Conservation (phyloP, 2,888 invertebrate species). For the Acrocera orbiculus region DNA sequence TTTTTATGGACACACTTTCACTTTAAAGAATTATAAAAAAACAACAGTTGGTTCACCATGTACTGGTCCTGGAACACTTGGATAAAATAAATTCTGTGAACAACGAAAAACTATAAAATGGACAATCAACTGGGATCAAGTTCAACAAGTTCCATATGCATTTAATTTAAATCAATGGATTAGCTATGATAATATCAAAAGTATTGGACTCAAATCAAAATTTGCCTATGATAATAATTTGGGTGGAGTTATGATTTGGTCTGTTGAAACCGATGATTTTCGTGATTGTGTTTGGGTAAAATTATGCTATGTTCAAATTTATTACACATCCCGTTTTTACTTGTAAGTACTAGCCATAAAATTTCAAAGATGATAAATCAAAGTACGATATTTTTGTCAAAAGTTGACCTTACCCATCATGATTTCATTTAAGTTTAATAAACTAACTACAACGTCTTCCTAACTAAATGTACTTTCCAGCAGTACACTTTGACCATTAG, state of each 20-base stretch:
- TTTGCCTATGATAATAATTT: slow-evolving; percentile 31
- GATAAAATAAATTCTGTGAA: slow-evolving; percentile 53
- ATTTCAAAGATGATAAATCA: no score
- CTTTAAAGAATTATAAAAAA: slow-evolving; percentile 31
- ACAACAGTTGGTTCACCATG: slow-evolving; percentile 38
- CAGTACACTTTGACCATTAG: no score
- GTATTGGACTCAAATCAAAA: slow-evolving; percentile 30
- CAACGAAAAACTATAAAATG: slow-evolving; percentile 35
- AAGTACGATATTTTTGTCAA: no score
- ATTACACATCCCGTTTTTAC: no score
- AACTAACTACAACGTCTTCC: no score
- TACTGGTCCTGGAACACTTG: slow-evolving; percentile 42
- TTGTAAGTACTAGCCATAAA: no score
- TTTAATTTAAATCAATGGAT: slow-evolving; percentile 44
- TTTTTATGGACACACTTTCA: slow-evolving; percentile 52
- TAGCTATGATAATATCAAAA: slow-evolving; percentile 46
- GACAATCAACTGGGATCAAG: slow-evolving; percentile 35
- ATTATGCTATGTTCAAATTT: no score
- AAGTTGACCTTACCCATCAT: no score
- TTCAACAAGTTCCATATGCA: slow-evolving; percentile 44
- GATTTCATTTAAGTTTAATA: no score
- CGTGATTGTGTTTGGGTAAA: no score
- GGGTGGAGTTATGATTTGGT: slow-evolving; percentile 60
- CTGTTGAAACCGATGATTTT: slow-evolving; percentile 64
- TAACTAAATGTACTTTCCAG: no score